Conservation (phyloP, 2,113 vertebrate genomes). For the Bufo bufo region DNA sequence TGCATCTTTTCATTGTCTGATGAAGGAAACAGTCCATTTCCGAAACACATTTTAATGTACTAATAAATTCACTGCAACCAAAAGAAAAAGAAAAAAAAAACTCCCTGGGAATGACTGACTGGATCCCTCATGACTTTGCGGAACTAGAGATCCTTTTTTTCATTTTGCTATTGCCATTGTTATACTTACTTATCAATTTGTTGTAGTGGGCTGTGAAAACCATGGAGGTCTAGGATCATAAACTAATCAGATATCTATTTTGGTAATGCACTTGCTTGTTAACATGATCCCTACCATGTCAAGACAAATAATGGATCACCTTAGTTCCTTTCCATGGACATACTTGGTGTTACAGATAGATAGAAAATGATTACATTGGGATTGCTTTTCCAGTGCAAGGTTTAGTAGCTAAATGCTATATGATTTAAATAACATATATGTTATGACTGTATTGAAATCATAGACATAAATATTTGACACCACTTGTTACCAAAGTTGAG, state of each 20-base stretch:
- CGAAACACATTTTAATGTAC: too few relatives aligned
- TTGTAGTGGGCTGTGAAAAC: neutral
- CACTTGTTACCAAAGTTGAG: neutral
- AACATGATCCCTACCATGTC: slow-evolving; percentile 4
- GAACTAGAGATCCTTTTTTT: too few relatives aligned
- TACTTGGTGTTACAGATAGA: neutral
- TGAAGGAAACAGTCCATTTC: too few relatives aligned
- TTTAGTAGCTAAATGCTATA: neutral
- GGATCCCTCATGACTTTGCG: too few relatives aligned
- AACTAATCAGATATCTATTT: neutral
- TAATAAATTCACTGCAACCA: too few relatives aligned
- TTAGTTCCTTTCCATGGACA: neutral
- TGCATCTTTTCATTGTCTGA: too few relatives aligned
- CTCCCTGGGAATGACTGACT: too few relatives aligned
- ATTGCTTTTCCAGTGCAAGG: neutral
- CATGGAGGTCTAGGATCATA: neutral
- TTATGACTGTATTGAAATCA: neutral
- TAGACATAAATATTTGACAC: slow-evolving; percentile 18
- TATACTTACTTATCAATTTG: too few relatives aligned
- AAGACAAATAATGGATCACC: slow-evolving; percentile 7
- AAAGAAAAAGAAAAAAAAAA: too few relatives aligned
- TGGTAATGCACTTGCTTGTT: neutral
- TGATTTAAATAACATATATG: slow-evolving; percentile 26
- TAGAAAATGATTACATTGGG: neutral
- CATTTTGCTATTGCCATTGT: too few relatives aligned